Percentiles rank a stretch among this genome's conserved stretches.
Conservation (phyloP, 2,113 vertebrate genomes). For the Daboia siamensis region DNA sequence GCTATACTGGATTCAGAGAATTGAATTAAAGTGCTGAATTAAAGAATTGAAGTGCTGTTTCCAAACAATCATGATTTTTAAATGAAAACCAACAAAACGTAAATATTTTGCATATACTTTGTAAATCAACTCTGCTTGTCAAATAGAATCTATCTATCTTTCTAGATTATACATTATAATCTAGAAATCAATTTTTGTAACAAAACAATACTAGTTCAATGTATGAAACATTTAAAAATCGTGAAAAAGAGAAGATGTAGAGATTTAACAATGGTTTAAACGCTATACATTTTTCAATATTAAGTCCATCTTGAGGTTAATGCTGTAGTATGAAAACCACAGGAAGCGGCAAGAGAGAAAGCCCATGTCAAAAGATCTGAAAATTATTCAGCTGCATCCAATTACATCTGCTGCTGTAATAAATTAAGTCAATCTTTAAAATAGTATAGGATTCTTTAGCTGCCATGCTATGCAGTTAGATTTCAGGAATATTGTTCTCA, state of each 20-base stretch:
- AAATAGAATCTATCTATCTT: neutral
- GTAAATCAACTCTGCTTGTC: neutral
- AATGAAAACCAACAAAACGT: neutral
- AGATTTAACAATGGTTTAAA: neutral
- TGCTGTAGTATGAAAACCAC: neutral
- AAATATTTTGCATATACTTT: neutral
- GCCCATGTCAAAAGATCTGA: neutral
- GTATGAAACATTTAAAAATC: neutral
- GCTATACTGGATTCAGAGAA: neutral
- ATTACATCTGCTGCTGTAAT: constrained; percentile 5
- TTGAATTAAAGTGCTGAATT: too few species aligned
- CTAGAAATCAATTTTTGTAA: neutral
- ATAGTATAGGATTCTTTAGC: neutral
- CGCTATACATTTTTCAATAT: neutral
- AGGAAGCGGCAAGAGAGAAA: constrained; percentile 10
- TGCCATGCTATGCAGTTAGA: neutral
- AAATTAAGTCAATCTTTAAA: neutral
- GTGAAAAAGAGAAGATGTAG: neutral
- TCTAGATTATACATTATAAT: too few species aligned
- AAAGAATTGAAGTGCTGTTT: neutral
- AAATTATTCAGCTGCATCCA: neutral
- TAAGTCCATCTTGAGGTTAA: neutral
- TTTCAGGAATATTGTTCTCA: neutral
- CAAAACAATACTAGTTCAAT: neutral
- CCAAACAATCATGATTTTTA: neutral